Evolutionary conservation across 1,140 invertebrate species (phyloP), one percentile per base, ranked within the genome.

Genomic region (Branchinecta lynchi): DNA sequence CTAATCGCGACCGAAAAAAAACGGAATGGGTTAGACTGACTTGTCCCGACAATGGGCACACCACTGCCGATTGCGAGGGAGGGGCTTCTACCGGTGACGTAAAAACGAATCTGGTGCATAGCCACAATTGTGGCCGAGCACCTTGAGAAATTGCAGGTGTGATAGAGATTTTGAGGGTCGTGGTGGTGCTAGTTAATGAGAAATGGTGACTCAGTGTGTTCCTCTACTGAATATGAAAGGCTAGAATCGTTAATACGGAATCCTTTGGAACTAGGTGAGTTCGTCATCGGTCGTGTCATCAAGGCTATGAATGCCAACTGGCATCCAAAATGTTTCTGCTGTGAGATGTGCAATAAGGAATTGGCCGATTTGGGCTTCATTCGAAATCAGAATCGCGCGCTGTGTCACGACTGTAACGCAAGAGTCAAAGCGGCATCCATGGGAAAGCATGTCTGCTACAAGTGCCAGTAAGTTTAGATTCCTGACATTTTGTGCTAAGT

Each of bases 241-340:
- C 17, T 20, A 17, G 17, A 20, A 17, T 20, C 60, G 69, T 5
- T 65, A 65, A 17, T 17, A 65, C 69, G 2, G 32, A 32, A 32
- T 32, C 5, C 32, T 32, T 32, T 5, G 1, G 32, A 32, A 77
- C 7, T 75, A 90, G 89, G 90, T 65, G 90, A 96, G 78, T 97
- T 97, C 78, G 92, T 98, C 20, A 93, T 97, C 79, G 95, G 94
- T 0, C 85, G 96, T 70, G 97, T 99, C 0, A 99, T 99, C 73
- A 99, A 99, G 78, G 97, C 97, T 2, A 97, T 99, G 93, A 96
- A 97, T 76, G 86, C 90, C 5, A 97, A 90, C 77, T 99, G 96
- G 96, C 97, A 99, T 81, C 94, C 96, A 1, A 84, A 87, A 69
- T 99, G 97, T 79, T 99, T 99, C 82, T 86, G 89, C 3, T 99